Evolutionary conservation across 2,113 vertebrate species (phyloP).

Genomic region (Ageneiosus marmoratus): DNA sequence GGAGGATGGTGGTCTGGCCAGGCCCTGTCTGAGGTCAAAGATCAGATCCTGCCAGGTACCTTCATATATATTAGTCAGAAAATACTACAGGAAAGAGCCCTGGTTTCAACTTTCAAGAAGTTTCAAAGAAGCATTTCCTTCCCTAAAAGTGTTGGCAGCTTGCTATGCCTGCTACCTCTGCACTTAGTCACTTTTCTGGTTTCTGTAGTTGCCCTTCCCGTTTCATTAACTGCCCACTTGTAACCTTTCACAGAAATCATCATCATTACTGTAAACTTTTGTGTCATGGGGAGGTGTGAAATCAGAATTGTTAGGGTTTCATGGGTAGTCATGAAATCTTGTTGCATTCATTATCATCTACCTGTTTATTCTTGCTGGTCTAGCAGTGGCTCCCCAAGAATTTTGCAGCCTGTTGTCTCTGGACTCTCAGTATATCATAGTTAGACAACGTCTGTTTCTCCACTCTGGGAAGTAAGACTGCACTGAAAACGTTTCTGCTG

Average conservation of each 20-base stretch:
- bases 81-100: neutral
- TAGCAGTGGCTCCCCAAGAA: neutral
- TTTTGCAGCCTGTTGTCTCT: neutral
- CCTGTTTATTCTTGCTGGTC: neutral
- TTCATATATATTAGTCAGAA: neutral
- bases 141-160: neutral
- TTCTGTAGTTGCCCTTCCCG: neutral
- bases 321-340: neutral
- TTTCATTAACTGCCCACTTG: neutral
- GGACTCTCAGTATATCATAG: neutral
- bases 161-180: neutral
- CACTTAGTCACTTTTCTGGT: neutral
- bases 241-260: neutral
- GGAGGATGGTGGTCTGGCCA: neutral
- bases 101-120: neutral
- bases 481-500: neutral
- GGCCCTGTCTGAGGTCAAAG: conserved; percentile 28
- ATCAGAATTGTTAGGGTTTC: neutral
- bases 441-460: neutral
- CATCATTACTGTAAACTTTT: neutral
- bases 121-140: conserved; percentile 8
- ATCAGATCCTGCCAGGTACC: neutral
- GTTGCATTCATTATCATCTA: neutral
- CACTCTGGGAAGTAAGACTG: neutral
- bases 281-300: neutral